These are phyloP conservation scores for Eristalis pertinax DNA, from an alignment of 2,888 invertebrate genomes.

Conservation along the genomic window DNA sequence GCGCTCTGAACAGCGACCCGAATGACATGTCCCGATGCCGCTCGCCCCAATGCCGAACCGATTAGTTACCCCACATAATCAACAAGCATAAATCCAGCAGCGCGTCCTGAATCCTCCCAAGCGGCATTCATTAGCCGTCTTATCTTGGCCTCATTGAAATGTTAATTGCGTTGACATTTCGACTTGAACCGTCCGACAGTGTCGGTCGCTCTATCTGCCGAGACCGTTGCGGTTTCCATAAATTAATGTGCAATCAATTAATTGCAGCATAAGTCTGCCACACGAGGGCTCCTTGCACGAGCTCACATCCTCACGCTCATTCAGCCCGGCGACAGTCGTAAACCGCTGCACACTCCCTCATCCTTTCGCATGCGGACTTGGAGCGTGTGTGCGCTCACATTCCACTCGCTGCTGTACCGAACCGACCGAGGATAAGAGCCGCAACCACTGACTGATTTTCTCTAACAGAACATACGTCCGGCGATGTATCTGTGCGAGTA, in stretches of 20 bases:
- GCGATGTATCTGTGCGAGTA: constrained; percentile 26
- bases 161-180: constrained; percentile 71
- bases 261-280: constrained; percentile 68
- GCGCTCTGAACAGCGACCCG: not conserved
- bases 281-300: constrained; percentile 24
- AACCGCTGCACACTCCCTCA: constrained; percentile 39
- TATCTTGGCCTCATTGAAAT: constrained; percentile 71
- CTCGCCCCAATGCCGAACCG: not conserved
- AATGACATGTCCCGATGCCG: not conserved
- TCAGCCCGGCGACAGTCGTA: constrained; percentile 40
- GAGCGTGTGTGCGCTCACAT: constrained; percentile 14
- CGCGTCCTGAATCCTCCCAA: constrained; percentile 46
- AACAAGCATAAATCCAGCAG: constrained; percentile 53
- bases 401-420: not conserved
- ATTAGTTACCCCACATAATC: constrained; percentile 39
- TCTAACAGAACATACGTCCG: constrained; percentile 16
- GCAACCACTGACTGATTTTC: constrained; percentile 58
- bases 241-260: constrained; percentile 71
- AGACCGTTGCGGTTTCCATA: constrained; percentile 56
- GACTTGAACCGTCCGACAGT: constrained; percentile 29
- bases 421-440: constrained; percentile 53
- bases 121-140: constrained; percentile 60
- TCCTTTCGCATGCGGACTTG: not conserved
- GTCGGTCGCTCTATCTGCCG: constrained; percentile 27
- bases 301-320: constrained; percentile 13